These are phyloP conservation scores for Xiphophorus maculatus DNA, from an alignment of 2,113 vertebrate genomes.

Conservation along the genomic window DNA sequence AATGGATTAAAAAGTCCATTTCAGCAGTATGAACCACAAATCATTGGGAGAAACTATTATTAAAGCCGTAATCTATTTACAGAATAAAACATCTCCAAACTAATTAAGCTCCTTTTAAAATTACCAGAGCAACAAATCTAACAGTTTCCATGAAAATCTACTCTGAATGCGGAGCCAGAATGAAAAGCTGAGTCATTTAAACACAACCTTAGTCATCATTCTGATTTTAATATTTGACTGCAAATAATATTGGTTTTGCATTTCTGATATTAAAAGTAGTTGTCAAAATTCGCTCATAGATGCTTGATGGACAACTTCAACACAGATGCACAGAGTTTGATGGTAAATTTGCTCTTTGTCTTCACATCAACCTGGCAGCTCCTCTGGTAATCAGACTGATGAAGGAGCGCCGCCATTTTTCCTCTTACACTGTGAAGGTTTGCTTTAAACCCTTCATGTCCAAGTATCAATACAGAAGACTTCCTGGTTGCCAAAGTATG, in stretches of 20 bases:
- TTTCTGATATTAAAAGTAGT: neutral
- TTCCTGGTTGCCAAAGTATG: neutral
- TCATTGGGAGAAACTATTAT: neutral
- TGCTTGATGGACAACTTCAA: neutral
- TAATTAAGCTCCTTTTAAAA: conserved; percentile 1
- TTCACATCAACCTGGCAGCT: too few relatives aligned
- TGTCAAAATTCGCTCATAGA: neutral
- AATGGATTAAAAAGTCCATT: conserved; percentile 9
- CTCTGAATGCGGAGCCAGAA: neutral
- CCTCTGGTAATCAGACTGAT: neutral
- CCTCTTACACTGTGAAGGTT: neutral
- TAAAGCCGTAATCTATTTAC: neutral
- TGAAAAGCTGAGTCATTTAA: neutral
- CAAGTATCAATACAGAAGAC: neutral
- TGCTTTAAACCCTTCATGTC: neutral
- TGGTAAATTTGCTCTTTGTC: too few relatives aligned
- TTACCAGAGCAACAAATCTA: neutral
- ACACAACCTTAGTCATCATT: neutral
- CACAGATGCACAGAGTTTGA: neutral
- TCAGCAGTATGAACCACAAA: neutral
- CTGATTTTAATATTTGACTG: neutral
- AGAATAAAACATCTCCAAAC: neutral
- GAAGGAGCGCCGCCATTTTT: neutral
- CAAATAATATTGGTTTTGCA: neutral
- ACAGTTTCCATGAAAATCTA: neutral